Evolutionary conservation across 2,888 invertebrate species (phyloP).

Genomic region (Caenorhabditis sp.): DNA sequence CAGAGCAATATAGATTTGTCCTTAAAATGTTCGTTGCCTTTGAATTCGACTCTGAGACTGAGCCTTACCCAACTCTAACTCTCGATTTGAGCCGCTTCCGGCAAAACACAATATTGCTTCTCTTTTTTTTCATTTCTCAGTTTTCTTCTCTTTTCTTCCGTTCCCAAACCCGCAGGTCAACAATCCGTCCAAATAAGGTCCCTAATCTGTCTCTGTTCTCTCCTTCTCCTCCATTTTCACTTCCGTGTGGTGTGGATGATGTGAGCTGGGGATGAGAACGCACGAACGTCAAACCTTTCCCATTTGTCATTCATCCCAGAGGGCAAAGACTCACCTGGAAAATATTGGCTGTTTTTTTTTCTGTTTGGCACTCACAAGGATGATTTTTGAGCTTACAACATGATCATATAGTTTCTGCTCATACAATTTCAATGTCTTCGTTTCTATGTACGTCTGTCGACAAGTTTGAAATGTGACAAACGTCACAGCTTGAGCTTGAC

Average conservation of each 20-base stretch:
- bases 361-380: neutral
- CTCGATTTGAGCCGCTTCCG: slow-evolving; percentile 19
- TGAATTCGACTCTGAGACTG: slow-evolving; percentile 15
- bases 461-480: slow-evolving; percentile 58
- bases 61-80: neutral
- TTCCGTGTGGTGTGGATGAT: slow-evolving; percentile 6
- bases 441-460: slow-evolving; percentile 22
- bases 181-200: neutral
- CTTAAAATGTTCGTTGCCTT: slow-evolving; percentile 1
- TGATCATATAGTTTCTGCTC: neutral
- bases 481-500: slow-evolving; percentile 20
- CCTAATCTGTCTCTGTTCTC: slow-evolving; percentile 5
- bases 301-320: neutral
- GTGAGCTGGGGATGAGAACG: slow-evolving; percentile 2
- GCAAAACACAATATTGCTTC: slow-evolving; percentile 23
- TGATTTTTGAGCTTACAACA: neutral
- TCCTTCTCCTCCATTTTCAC: neutral
- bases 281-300: neutral
- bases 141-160: neutral
- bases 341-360: too few relatives aligned
- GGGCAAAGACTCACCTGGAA: neutral
- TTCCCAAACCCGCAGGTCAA: slow-evolving; percentile 11
- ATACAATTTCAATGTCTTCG: slow-evolving; percentile 14
- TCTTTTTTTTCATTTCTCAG: slow-evolving; percentile 1
- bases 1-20: too few relatives aligned